Percentiles rank a stretch among this genome's conserved stretches.
Evolutionary conservation across 2,888 invertebrate species (phyloP).

Genomic region (Cheilosia vulpina): DNA sequence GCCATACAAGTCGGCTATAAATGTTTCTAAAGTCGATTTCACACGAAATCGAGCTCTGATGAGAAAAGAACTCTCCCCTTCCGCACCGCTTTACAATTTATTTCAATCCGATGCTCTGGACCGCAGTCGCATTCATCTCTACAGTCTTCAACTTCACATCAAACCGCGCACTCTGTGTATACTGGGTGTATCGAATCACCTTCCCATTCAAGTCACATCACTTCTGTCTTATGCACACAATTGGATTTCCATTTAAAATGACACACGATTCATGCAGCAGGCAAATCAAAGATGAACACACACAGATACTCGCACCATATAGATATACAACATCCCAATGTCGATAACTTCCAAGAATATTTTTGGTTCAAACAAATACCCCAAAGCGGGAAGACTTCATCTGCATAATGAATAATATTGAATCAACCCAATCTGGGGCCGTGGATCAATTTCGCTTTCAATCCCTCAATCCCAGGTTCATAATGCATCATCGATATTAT

Average conservation of each 20-base stretch:
- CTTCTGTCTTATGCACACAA: slow-evolving; percentile 65
- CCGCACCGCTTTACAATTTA: background rate
- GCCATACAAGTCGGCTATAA: too few species aligned
- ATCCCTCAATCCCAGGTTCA: slow-evolving; percentile 55
- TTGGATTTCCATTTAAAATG: slow-evolving; percentile 71
- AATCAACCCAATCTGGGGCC: slow-evolving; percentile 63
- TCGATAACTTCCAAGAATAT: slow-evolving; percentile 45
- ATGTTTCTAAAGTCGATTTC: too few species aligned
- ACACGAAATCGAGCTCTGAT: background rate
- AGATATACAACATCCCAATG: slow-evolving; percentile 31
- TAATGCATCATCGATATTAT: slow-evolving; percentile 69
- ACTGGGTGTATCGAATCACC: slow-evolving; percentile 45
- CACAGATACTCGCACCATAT: background rate
- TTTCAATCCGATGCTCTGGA: background rate
- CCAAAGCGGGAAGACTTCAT: slow-evolving; percentile 32
- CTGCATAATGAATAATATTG: slow-evolving; percentile 65
- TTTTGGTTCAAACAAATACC: slow-evolving; percentile 29
- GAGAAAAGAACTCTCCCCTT: slow-evolving; percentile 10
- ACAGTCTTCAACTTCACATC: slow-evolving; percentile 16
- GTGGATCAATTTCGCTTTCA: slow-evolving; percentile 65
- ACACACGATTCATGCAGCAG: slow-evolving; percentile 48
- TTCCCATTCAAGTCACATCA: slow-evolving; percentile 57
- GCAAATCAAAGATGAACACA: slow-evolving; percentile 16
- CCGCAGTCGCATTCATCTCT: slow-evolving; percentile 28
- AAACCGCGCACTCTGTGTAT: background rate